Percentiles rank a stretch among this genome's conserved stretches.
phyloP scores from a whole-genome alignment of 2,797 vertebrate species.

The Glossophaga mutica region DNA sequence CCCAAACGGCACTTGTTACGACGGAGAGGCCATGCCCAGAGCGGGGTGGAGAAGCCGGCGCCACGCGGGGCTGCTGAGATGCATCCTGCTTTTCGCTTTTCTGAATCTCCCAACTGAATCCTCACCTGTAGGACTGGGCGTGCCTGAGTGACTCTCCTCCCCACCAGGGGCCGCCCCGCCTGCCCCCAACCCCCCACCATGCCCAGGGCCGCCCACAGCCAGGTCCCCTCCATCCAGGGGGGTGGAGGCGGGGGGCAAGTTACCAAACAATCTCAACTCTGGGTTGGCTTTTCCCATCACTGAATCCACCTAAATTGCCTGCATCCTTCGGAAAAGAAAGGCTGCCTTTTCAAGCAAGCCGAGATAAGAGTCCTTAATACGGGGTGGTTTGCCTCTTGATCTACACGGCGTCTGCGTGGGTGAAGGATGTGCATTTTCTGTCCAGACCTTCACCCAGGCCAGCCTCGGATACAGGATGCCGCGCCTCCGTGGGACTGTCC shows the following conservation, averaged over 20 bases:
- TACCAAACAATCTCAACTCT: not conserved
- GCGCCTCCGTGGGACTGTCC: not conserved
- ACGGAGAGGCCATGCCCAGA: not conserved
- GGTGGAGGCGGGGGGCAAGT: not conserved
- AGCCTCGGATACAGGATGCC: conserved; percentile 1
- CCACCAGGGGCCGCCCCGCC: too few relatives aligned
- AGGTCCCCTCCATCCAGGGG: too few relatives aligned
- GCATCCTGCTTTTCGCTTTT: not conserved
- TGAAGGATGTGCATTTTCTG: not conserved
- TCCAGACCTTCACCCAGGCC: not conserved
- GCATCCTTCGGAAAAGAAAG: not conserved
- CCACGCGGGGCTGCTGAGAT: not conserved
- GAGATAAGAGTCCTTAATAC: not conserved
- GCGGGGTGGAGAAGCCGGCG: not conserved
- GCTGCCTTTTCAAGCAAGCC: not conserved
- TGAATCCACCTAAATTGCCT: not conserved
- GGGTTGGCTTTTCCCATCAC: not conserved
- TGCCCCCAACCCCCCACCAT: not conserved
- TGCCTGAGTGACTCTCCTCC: not conserved
- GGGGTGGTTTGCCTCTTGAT: conserved; percentile 20
- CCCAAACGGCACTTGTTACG: not conserved
- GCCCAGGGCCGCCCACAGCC: not conserved
- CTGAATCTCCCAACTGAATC: not conserved
- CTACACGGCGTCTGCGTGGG: not conserved
- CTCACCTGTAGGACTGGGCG: not conserved